Conservation (phyloP, 2,888 invertebrate genomes). For the Leucophenga montana region DNA sequence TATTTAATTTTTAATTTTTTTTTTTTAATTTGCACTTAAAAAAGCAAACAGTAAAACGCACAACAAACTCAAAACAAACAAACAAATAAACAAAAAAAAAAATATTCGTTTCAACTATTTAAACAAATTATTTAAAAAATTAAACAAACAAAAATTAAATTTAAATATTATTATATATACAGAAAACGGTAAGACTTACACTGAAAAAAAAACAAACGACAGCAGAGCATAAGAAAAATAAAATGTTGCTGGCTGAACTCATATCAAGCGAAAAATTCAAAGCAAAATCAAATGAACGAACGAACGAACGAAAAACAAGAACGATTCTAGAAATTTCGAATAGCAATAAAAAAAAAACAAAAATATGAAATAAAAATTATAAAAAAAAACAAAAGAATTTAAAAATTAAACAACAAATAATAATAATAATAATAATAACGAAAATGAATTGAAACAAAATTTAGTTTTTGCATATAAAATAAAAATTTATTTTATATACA, state of each 20-base stretch:
- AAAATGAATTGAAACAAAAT: slow-evolving; percentile 24
- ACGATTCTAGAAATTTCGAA: slow-evolving; percentile 44
- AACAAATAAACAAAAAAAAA: too few species aligned
- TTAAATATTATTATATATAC: slow-evolving; percentile 36
- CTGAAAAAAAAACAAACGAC: slow-evolving; percentile 36
- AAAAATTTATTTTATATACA: slow-evolving; percentile 63
- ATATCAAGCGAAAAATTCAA: slow-evolving; percentile 26
- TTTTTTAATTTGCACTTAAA: slow-evolving; percentile 49
- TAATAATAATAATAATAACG: not conserved
- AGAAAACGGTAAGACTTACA: slow-evolving; percentile 55
- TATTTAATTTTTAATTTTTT: too few species aligned
- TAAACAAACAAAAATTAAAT: not conserved
- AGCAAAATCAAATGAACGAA: slow-evolving; percentile 17
- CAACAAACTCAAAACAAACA: slow-evolving; percentile 29
- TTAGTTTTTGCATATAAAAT: slow-evolving; percentile 48
- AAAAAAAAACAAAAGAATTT: slow-evolving; percentile 35
- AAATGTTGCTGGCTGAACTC: not conserved
- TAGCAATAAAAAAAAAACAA: slow-evolving; percentile 45
- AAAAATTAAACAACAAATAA: slow-evolving; percentile 26
- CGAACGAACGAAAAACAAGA: slow-evolving; percentile 3
- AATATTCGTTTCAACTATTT: not conserved
- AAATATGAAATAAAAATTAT: too few species aligned
- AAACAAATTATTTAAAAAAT: not conserved
- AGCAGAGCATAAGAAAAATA: slow-evolving; percentile 41
- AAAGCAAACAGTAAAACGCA: slow-evolving; percentile 27